Percentiles rank a stretch among this genome's conserved stretches.
phyloP scores from a whole-genome alignment of 2,113 vertebrate species.

The Cephalopholis sonnerati region DNA sequence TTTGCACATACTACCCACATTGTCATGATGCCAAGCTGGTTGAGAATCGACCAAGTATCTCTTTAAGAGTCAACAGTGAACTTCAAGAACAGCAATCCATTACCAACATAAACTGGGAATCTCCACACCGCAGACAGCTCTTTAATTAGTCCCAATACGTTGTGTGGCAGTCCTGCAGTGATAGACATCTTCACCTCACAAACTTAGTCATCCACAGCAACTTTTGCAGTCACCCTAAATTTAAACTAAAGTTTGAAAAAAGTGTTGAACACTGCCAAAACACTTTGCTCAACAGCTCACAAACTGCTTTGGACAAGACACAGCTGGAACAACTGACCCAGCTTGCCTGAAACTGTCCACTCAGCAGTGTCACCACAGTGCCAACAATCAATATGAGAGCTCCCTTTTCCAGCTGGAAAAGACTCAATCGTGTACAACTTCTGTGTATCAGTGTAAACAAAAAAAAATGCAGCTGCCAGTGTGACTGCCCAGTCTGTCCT shows the following conservation, averaged over 20 bases:
- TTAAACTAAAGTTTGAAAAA: not conserved
- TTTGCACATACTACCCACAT: no score
- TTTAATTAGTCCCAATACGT: not conserved
- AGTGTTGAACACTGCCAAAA: conserved; percentile 7
- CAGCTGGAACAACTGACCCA: conserved; percentile 19
- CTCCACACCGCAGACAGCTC: not conserved
- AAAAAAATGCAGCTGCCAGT: not conserved
- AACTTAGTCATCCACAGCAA: conserved; percentile 2
- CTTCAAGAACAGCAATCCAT: not conserved
- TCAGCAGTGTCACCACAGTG: conserved; percentile 24
- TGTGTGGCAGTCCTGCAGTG: not conserved
- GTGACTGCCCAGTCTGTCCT: not conserved
- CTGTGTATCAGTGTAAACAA: not conserved
- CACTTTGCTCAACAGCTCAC: not conserved
- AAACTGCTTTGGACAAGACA: conserved; percentile 14
- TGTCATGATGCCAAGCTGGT: no score
- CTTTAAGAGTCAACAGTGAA: not conserved
- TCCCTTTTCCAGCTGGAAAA: conserved; percentile 5
- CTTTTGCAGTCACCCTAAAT: not conserved
- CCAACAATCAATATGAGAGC: conserved; percentile 43
- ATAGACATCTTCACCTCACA: not conserved
- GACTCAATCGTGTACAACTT: not conserved
- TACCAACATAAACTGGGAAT: not conserved
- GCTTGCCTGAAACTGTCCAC: conserved; percentile 4
- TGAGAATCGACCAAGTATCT: no score